A percentile compares a stretch with the other conserved stretches of the same genome.
Evolutionary conservation across 2,797 vertebrate genomes (phyloP).

Genomic region (Spheniscus humboldti): DNA sequence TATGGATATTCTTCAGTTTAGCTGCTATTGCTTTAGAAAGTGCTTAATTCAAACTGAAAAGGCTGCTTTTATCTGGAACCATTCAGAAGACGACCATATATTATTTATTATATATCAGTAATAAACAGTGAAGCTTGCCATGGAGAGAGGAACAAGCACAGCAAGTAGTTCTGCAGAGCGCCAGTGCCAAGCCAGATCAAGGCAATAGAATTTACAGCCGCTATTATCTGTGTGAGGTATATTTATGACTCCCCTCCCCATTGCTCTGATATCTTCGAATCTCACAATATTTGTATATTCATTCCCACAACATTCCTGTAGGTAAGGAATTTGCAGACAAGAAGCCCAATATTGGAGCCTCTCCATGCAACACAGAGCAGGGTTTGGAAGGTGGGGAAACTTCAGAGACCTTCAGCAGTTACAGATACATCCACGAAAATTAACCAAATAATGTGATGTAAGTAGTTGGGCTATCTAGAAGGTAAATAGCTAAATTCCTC

Average conservation of each 20-base stretch:
- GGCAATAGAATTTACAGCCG: conserved; percentile 31
- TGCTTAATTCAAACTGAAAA: not conserved
- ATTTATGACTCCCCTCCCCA: conserved; percentile 37
- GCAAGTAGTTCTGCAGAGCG: not conserved
- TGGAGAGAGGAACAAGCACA: not conserved
- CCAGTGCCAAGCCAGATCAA: conserved; percentile 15
- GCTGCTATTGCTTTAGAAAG: not conserved
- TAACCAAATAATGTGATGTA: not conserved
- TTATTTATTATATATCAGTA: not conserved
- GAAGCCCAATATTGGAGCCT: not conserved
- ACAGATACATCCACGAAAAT: not conserved
- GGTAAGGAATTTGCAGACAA: conserved; percentile 20
- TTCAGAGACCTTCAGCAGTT: not conserved
- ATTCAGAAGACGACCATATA: not conserved
- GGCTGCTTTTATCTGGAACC: not conserved
- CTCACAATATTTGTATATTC: conserved; percentile 44
- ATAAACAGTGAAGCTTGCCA: not conserved
- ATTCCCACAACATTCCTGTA: conserved; percentile 39
- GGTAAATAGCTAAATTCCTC: not conserved
- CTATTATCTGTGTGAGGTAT: conserved; percentile 33
- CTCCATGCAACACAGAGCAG: not conserved
- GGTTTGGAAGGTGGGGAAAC: not conserved
- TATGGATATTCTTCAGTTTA: not conserved
- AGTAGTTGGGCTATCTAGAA: not conserved
- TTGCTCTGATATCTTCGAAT: conserved; percentile 14